Evolutionary conservation across 2,113 vertebrate genomes (phyloP).

Genomic region (Clarias gariepinus): DNA sequence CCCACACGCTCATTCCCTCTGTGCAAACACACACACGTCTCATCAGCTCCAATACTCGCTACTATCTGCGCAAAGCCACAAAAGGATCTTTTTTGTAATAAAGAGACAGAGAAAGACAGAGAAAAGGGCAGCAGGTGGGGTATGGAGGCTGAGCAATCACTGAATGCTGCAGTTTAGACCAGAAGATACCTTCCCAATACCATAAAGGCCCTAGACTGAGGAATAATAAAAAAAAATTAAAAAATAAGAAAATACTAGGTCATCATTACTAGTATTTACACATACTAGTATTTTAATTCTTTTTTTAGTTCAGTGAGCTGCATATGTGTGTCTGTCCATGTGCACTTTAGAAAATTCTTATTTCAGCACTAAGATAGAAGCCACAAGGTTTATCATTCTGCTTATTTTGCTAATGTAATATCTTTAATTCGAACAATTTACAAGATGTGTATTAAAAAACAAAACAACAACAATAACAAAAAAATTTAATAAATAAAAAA

Average conservation of each 20-base stretch:
- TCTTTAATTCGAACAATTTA: slow-evolving; percentile 34
- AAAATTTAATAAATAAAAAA: slow-evolving; percentile 30
- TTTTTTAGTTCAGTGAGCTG: background rate
- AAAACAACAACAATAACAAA: background rate
- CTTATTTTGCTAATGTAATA: slow-evolving; percentile 28
- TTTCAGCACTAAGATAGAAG: background rate
- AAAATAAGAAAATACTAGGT: slow-evolving; percentile 38
- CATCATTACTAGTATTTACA: slow-evolving; percentile 27
- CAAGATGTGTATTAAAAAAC: background rate
- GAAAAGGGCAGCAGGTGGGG: slow-evolving; percentile 3
- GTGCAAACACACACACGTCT: slow-evolving; percentile 29
- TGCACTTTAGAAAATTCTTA: slow-evolving; percentile 23
- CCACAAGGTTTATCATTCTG: slow-evolving; percentile 7
- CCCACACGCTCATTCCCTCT: slow-evolving; percentile 17
- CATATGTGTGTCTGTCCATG: background rate
- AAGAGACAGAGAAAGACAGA: slow-evolving; percentile 27
- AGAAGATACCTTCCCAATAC: background rate
- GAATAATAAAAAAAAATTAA: background rate
- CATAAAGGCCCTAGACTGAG: background rate
- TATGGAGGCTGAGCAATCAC: background rate
- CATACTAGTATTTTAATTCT: slow-evolving; percentile 14
- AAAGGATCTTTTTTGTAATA: slow-evolving; percentile 41
- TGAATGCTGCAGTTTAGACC: background rate
- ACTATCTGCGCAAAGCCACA: slow-evolving; percentile 52
- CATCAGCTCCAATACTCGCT: slow-evolving; percentile 30